Percentiles rank a stretch among this genome's conserved stretches.
Evolutionary conservation across 1,140 invertebrate genomes (phyloP).

Genomic region (Drosophila kepulauana): DNA sequence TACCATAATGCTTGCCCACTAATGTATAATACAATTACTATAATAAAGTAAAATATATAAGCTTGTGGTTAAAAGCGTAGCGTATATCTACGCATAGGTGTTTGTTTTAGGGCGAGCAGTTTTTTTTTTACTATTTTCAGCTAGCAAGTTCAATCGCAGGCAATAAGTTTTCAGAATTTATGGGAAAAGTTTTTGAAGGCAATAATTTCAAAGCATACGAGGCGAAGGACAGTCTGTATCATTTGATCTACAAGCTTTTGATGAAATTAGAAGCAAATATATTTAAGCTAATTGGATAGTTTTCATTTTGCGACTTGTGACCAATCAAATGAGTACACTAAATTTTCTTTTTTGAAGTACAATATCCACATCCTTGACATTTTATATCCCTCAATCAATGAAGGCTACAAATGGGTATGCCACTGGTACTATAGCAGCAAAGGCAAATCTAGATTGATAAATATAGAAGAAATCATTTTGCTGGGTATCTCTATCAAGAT

Average conservation of each 20-base stretch:
- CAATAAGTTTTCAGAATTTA: constrained; percentile 55
- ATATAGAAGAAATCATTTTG: neutral
- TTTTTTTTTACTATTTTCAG: neutral
- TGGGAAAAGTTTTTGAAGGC: constrained; percentile 39
- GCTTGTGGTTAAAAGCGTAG: no score
- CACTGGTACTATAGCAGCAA: neutral
- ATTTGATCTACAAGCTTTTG: constrained; percentile 4
- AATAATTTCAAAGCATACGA: constrained; percentile 37
- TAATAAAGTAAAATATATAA: neutral
- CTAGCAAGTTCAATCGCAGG: constrained; percentile 26
- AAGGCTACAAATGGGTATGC: neutral
- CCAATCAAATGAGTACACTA: constrained; percentile 36
- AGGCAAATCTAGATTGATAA: neutral
- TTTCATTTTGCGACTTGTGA: constrained; percentile 16
- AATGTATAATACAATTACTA: neutral
- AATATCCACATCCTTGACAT: constrained; percentile 63
- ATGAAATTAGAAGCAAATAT: constrained; percentile 47
- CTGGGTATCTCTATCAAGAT: neutral
- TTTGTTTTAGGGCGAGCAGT: constrained; percentile 6
- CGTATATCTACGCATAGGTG: neutral
- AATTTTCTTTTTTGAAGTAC: neutral
- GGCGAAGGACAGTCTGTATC: neutral
- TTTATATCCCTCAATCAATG: constrained; percentile 12
- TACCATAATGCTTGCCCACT: neutral
- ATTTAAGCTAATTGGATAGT: constrained; percentile 72